Base-by-base conservation (phyloP, 2,797 vertebrate genomes). In the Buphagus erythrorhynchus region DNA sequence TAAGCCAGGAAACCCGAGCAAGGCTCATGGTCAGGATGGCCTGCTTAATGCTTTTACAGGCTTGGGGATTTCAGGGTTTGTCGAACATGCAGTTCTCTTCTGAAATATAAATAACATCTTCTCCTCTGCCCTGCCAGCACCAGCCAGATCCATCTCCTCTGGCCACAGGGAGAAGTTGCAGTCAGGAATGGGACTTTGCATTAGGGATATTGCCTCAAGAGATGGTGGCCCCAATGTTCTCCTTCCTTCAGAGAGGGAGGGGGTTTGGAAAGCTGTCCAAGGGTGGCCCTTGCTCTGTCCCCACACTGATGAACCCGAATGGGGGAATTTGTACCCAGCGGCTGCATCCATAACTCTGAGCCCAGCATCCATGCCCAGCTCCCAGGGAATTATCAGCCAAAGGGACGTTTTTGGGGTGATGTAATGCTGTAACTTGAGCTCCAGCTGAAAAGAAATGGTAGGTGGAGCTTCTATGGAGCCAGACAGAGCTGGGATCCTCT, bases 381-480 rank as follows among this genome's bases (percentile, higher is more conserved):
- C 94, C 52, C 91, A 84, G 85, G 73, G 94, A 94, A 91, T 67
- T 93, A 94, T 94, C 79, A 59, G 93, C 93, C 95, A 88, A 82
- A 82, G 77, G 79, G 82, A 94, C 79, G 57, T 94, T 96, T 97
- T 88, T 2, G 73, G 90, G 79, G 33, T 96, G 94, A 96, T 97
- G 96, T 96, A 96, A 95, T 93, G 91, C 49, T 95, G 96, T 58
- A 97, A 96, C 79, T 94, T 19, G 94, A 96, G 80, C 91, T 81
- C 73, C 96, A 96, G 62, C 95, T 93, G 95, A 95, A 95, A 97
- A 88, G 86, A 88, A 81, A 58, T 29, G 46, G 96, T 95, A 96
- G 95, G 86, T 96, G 97, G 96, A 96, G 95, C 98, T 97, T 97
- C 97, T 97, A 96, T 89, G 94, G 94, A 95, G 96, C 97, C 95